phyloP scores from a whole-genome alignment of 2,113 vertebrate genomes.

The Nothoprocta pentlandii region DNA sequence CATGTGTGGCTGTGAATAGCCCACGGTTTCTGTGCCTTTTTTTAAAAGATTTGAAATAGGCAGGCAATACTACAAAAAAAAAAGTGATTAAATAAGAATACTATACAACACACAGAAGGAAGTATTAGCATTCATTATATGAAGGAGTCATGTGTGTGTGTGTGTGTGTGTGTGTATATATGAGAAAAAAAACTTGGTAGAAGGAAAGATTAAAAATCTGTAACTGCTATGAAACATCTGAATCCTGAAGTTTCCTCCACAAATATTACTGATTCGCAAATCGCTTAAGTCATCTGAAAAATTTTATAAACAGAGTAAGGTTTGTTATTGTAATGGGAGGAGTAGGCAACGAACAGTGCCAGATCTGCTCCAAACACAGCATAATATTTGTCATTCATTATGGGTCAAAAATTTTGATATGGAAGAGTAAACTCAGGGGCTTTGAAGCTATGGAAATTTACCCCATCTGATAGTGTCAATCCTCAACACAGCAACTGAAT shows the following conservation, averaged over 20 bases:
- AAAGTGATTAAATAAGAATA: not conserved
- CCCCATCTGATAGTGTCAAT: slow-evolving; percentile 3
- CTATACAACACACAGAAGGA: not conserved
- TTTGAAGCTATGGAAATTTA: not conserved
- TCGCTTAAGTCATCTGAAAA: not conserved
- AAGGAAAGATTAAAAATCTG: not conserved
- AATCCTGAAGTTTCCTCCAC: not conserved
- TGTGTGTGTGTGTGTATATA: no score
- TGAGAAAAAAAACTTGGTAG: not conserved
- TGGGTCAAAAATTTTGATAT: slow-evolving; percentile 24
- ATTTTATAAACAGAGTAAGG: rapidly evolving
- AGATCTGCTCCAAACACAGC: slow-evolving; percentile 3
- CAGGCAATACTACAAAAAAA: not conserved
- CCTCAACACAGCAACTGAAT: not conserved
- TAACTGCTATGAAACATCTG: not conserved
- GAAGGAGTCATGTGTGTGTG: not conserved
- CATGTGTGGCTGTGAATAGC: slow-evolving; percentile 7
- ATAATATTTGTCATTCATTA: not conserved
- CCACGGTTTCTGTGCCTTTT: not conserved
- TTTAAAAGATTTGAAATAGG: not conserved
- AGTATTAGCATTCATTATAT: not conserved
- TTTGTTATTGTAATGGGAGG: not conserved
- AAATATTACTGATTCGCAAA: not conserved
- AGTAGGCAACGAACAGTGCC: not conserved
- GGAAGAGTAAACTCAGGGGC: not conserved